Evolutionary conservation across 2,113 vertebrate genomes (phyloP).

Genomic region (Stegastes partitus): DNA sequence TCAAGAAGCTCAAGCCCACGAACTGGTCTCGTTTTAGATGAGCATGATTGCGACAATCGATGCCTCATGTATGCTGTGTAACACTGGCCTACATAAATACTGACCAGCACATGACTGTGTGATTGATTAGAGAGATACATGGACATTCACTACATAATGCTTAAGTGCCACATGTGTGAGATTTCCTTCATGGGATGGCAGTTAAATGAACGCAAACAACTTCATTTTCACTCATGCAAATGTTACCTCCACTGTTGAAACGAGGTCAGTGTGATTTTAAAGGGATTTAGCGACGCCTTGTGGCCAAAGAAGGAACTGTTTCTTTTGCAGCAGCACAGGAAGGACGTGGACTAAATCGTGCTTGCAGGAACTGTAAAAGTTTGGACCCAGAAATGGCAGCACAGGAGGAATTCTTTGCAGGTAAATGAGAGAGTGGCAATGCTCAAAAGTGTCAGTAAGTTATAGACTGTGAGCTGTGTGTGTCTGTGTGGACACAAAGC

Average conservation of each 20-base stretch:
- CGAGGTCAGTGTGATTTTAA: background rate
- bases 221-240: background rate
- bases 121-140: too few species aligned
- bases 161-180: too few species aligned
- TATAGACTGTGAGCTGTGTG: background rate
- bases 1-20: too few species aligned
- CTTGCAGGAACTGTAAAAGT: background rate
- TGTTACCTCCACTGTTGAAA: too few species aligned
- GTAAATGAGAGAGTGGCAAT: conserved; percentile 35
- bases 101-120: too few species aligned
- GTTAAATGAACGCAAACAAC: too few species aligned
- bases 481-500: background rate
- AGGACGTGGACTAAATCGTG: conserved; percentile 1
- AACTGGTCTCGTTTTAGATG: too few species aligned
- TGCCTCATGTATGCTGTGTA: too few species aligned
- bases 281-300: conserved; percentile 49
- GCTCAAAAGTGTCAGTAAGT: background rate
- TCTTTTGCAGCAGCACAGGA: background rate
- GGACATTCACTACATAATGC: too few species aligned
- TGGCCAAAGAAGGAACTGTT: conserved; percentile 42
- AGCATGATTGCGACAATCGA: too few species aligned
- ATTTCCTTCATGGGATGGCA: too few species aligned
- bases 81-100: too few species aligned
- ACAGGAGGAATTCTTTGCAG: conserved; percentile 64
- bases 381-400: conserved; percentile 36